Evolutionary conservation across 2,888 invertebrate species (phyloP), one percentile per base, ranked within the genome.

Genomic region (Yponomeuta plumbellus): DNA sequence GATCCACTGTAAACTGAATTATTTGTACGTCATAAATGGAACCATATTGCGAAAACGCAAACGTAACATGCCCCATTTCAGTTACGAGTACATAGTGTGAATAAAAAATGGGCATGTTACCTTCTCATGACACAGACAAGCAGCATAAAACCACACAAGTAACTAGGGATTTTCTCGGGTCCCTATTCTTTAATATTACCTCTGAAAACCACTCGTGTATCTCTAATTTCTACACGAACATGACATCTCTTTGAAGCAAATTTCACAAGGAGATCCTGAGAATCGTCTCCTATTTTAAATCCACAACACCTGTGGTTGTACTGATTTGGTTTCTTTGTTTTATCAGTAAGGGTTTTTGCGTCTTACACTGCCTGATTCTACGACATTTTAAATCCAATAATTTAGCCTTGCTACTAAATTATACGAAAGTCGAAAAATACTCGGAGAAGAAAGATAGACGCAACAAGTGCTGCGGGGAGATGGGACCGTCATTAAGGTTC

Each of bases 401-500:
- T 34, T 34, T 34, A 34, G 34, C n/a, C n/a, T n/a, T 34, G 34
- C 34, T n/a, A n/a, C n/a, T n/a, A n/a, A n/a, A n/a, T n/a, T n/a
- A n/a, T n/a, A n/a, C 34, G 8, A 8, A 34, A 34, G 34, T 34
- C 57, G 26, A 74, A 73, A 74, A 76, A 75, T 71, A 72, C 75
- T 74, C 75, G 71, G 73, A 69, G 70, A 72, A 70, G 70, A 70
- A 67, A 72, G 70, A 70, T 72, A 73, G 70, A 76, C 74, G 84
- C 85, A 85, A 85, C 84, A 85, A 84, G 85, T 85, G 77, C 74
- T 73, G 74, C 79, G 79, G 79, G 17, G 76, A 71, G 73, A 68
- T 71, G 68, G 67, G 66, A 39, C 69, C 73, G 69, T 72, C 71
- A 72, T 76, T 74, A 74, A 71, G 74, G 69, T 73, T 64, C 73